Conservation (phyloP, 1,140 invertebrate species). For the Chlorops oryzae region DNA sequence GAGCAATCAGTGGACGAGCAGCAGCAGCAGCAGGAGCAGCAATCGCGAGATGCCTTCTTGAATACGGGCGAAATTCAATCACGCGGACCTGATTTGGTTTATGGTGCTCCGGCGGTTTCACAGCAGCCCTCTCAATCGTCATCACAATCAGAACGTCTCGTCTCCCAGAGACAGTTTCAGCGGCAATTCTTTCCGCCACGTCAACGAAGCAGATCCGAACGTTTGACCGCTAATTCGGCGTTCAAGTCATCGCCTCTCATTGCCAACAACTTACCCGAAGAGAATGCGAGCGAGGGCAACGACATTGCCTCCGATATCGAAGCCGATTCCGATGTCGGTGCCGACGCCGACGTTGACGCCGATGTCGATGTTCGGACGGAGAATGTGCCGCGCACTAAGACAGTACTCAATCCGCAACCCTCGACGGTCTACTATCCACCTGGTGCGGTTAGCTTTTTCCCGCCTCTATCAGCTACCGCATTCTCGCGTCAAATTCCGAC, state of each 20-base stretch:
- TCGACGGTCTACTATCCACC: constrained; percentile 34
- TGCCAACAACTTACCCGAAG: constrained; percentile 36
- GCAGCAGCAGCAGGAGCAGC: constrained; percentile 7
- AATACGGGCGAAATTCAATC: background rate
- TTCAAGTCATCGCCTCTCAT: constrained; percentile 27
- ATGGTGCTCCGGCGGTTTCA: constrained; percentile 7
- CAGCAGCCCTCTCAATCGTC: background rate
- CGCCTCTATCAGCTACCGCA: constrained; percentile 21
- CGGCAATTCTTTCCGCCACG: too few species aligned
- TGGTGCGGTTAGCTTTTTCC: constrained; percentile 31
- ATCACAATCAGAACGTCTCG: constrained; percentile 10
- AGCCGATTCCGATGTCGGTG: background rate
- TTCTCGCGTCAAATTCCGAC: background rate
- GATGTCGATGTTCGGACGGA: too few species aligned
- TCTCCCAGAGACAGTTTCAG: too few species aligned
- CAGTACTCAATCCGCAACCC: too few species aligned
- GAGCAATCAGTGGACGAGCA: background rate
- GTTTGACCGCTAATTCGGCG: background rate
- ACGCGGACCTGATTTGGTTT: background rate
- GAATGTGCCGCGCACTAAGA: too few species aligned
- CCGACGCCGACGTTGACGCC: constrained; percentile 2
- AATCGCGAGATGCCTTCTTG: background rate
- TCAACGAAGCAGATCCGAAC: background rate
- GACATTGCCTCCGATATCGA: constrained; percentile 29
- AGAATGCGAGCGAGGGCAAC: constrained; percentile 33